Conservation (phyloP, 2,797 vertebrate species). For the Otus scops region DNA sequence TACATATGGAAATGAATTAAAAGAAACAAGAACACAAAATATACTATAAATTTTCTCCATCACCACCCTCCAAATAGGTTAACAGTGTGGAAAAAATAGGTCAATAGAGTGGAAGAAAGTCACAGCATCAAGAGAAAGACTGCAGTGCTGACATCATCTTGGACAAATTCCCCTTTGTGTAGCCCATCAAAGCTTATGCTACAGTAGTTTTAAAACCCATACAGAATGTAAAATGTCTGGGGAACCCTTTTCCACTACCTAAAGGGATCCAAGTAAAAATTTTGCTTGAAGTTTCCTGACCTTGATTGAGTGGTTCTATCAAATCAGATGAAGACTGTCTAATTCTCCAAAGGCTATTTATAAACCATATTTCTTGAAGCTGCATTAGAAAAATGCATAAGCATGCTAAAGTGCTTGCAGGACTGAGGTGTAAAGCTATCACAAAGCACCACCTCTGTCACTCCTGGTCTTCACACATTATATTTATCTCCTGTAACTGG, state of each 20-base stretch:
- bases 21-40: neutral
- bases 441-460: neutral
- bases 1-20: neutral
- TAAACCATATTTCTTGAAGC: neutral
- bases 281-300: neutral
- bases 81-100: neutral
- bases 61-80: neutral
- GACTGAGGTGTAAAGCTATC: neutral
- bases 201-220: neutral
- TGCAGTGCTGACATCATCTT: neutral
- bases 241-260: neutral
- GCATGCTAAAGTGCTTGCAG: neutral
- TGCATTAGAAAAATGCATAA: neutral
- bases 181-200: neutral
- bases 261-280: neutral
- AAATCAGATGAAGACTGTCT: neutral
- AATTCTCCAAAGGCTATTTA: constrained; percentile 19
- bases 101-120: neutral
- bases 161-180: neutral
- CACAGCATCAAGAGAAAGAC: neutral
- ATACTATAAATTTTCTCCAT: neutral
- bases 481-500: neutral
- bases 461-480: neutral
- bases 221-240: neutral
- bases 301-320: neutral